These are phyloP conservation scores for Suricata suricatta DNA, from an alignment of 2,113 vertebrate species.

Conservation along the genomic window DNA sequence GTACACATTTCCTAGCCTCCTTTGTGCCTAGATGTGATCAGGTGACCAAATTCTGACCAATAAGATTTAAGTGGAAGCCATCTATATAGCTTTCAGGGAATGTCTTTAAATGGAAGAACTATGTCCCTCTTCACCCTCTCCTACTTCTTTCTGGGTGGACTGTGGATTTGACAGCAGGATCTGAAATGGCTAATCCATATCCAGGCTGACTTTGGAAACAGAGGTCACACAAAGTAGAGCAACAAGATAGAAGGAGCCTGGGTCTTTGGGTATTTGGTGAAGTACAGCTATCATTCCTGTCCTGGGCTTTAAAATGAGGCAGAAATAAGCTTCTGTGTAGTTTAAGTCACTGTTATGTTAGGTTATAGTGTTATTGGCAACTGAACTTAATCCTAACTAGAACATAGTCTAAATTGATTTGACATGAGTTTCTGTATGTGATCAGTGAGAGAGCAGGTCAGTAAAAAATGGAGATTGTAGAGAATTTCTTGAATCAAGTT, in stretches of 20 bases:
- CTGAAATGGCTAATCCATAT: not conserved
- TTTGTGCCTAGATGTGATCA: not conserved
- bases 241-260: not conserved
- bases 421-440: slow-evolving; percentile 49
- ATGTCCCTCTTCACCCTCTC: not conserved
- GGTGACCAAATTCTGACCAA: not conserved
- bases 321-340: slow-evolving; percentile 4
- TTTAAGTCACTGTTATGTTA: slow-evolving; percentile 50
- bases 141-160: not conserved
- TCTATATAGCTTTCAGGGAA: not conserved
- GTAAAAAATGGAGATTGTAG: slow-evolving; percentile 12
- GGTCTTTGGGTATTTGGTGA: not conserved
- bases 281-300: not conserved
- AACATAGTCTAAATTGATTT: slow-evolving; percentile 30
- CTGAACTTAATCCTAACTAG: slow-evolving; percentile 67
- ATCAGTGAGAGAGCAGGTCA: slow-evolving; percentile 37
- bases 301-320: slow-evolving; percentile 35
- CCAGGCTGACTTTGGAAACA: not conserved
- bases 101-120: not conserved
- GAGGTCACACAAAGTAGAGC: not conserved
- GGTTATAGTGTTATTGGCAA: slow-evolving; percentile 56
- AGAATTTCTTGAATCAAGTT: slow-evolving; percentile 51
- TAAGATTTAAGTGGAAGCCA: not conserved
- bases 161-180: not conserved
- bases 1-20: not conserved